A percentile compares a stretch with the other conserved stretches of the same genome.
phyloP scores from a whole-genome alignment of 2,888 invertebrate species.

The Chloroclystis v-ata region DNA sequence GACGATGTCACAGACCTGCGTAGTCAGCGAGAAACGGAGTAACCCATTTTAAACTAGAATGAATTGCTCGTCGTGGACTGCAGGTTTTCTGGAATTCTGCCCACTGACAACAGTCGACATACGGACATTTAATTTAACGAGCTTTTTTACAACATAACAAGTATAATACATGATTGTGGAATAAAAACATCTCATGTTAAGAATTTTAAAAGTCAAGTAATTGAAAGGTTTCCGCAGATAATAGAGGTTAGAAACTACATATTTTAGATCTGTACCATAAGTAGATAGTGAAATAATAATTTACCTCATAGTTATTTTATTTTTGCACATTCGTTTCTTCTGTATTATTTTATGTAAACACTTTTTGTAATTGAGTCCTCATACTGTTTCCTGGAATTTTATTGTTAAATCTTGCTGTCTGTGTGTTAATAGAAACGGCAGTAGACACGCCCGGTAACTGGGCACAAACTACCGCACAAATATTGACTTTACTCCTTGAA shows the following conservation, averaged over 20 bases:
- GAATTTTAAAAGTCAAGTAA: too few relatives aligned
- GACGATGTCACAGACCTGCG: slow-evolving; percentile 63
- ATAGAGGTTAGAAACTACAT: too few relatives aligned
- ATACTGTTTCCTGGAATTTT: too few relatives aligned
- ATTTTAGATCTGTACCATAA: not conserved
- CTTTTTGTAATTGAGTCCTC: too few relatives aligned
- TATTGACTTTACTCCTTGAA: slow-evolving; percentile 64
- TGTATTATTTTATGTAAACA: too few relatives aligned
- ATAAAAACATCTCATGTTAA: too few relatives aligned
- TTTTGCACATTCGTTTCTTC: too few relatives aligned
- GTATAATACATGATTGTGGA: too few relatives aligned
- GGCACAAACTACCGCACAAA: slow-evolving; percentile 63
- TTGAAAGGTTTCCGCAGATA: too few relatives aligned
- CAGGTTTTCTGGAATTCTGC: slow-evolving; percentile 72
- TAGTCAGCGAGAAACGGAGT: slow-evolving; percentile 71
- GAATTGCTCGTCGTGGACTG: slow-evolving; percentile 72
- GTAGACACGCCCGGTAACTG: slow-evolving; percentile 58
- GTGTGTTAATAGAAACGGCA: slow-evolving; percentile 35
- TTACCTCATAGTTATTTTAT: too few relatives aligned
- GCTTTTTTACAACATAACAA: too few relatives aligned
- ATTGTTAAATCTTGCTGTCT: slow-evolving; percentile 3
- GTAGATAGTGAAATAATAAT: too few relatives aligned
- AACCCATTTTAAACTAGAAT: slow-evolving; percentile 75
- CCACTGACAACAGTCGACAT: slow-evolving; percentile 53
- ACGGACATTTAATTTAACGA: slow-evolving; percentile 27